Evolutionary conservation across 2,888 invertebrate genomes (phyloP), one percentile per base, ranked within the genome.

Genomic region (Tortrix viridana): DNA sequence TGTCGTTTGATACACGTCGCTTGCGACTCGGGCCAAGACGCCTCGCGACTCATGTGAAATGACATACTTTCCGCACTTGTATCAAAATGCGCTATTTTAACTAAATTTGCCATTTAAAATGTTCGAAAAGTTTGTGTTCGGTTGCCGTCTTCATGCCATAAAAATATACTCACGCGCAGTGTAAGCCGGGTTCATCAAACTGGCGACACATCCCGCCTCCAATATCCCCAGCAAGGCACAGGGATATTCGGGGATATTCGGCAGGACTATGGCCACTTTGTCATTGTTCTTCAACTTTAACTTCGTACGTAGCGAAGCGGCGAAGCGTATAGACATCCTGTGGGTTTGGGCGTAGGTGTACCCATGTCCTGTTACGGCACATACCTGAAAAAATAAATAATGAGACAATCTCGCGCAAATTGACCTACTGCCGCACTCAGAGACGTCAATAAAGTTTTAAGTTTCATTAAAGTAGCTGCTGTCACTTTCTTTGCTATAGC

Each of bases 181-280:
- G 68, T 90, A 90, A 44, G 92, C 80, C 0, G 96, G 96, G 86
- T 96, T 97, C 68, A 96, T 92, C 19, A 95, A 94, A 26, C 96
- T 95, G 18, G 94, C 93, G 20, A 94, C 77, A 26, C 96, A 85
- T 0, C 95, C 96, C 43, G 96, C 96, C 74, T 95, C 94, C 44
- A 95, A 73, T 2, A 93, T 85, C 0, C 96, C 96, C 60, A 96
- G 76, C 14, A 93, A 77, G 0, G 93, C 92, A 46, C 95, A 93
- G 0, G 95, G 93, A 74, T 94, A 95, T 82, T 97, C 97, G 0
- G 96, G 96, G 16, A 94, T 74, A 79, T 97, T 97, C 1, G 96
- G 96, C 67, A 96, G 76, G n/a, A 95, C 92, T 9, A 97, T 71
- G 0, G 95, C 96, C 3, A 96, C 85, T 7, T 94, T 94, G 69